Evolutionary conservation across 2,113 vertebrate genomes (phyloP).

Genomic region (Candoia aspera): DNA sequence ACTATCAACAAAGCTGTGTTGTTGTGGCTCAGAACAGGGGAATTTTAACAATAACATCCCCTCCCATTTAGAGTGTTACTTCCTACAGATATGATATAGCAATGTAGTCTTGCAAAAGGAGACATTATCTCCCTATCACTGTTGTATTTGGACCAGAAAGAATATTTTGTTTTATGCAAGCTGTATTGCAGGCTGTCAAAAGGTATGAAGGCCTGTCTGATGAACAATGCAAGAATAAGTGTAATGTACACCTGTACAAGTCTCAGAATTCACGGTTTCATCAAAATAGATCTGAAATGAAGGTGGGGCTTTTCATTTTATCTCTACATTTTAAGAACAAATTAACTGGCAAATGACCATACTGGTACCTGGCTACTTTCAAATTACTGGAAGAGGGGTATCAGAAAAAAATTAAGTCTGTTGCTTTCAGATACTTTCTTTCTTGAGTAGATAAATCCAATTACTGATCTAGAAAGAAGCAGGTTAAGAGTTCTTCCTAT

Average conservation of each 20-base stretch:
- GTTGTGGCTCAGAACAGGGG: too few species aligned
- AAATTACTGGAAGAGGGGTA: neutral
- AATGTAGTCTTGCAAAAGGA: neutral
- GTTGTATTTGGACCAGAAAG: neutral
- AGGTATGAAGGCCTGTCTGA: neutral
- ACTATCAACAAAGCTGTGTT: neutral
- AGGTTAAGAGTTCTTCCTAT: neutral
- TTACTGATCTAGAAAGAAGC: neutral
- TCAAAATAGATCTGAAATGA: neutral
- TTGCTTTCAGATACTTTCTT: neutral
- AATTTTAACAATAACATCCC: neutral
- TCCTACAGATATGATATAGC: neutral
- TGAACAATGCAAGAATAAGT: neutral
- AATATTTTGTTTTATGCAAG: neutral
- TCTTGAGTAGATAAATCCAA: neutral
- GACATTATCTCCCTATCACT: too few species aligned
- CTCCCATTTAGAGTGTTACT: neutral
- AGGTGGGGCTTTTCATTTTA: neutral
- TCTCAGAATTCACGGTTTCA: neutral
- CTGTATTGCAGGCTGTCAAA: neutral
- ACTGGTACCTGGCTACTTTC: neutral
- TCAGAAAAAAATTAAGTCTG: neutral
- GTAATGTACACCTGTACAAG: neutral
- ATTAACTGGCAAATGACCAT: neutral
- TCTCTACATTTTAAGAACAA: too few species aligned